A percentile compares a stretch with the other conserved stretches of the same genome.
Conservation (phyloP, 2,113 vertebrate genomes). For the Trogon melanurus region DNA sequence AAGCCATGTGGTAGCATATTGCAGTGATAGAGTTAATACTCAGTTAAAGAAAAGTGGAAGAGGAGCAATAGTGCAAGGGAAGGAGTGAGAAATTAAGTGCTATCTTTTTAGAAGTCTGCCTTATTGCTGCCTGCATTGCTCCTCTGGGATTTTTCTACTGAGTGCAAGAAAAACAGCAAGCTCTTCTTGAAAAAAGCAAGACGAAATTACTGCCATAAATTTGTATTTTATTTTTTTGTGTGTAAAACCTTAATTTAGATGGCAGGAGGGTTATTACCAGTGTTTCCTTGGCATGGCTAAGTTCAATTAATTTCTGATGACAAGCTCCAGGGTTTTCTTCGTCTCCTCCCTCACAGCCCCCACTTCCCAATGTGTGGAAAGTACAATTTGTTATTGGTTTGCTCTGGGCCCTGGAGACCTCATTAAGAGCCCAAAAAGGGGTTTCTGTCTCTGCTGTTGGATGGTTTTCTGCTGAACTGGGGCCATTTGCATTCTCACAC, state of each 20-base stretch:
- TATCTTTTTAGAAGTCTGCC: slow-evolving; percentile 76
- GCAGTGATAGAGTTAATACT: slow-evolving; percentile 67
- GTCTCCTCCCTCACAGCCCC: background rate
- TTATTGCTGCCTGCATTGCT: slow-evolving; percentile 78
- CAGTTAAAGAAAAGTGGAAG: slow-evolving; percentile 62
- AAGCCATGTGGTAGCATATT: slow-evolving; percentile 4
- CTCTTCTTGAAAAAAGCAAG: slow-evolving; percentile 76
- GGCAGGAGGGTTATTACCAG: slow-evolving; percentile 72
- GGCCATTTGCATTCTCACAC: slow-evolving; percentile 68
- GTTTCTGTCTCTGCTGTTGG: slow-evolving; percentile 66
- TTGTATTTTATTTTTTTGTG: slow-evolving; percentile 53
- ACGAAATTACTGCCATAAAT: slow-evolving; percentile 80
- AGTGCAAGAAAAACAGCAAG: slow-evolving; percentile 76
- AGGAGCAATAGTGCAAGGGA: slow-evolving; percentile 62
- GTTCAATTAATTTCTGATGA: slow-evolving; percentile 80
- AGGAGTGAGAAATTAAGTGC: slow-evolving; percentile 77
- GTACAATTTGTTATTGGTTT: slow-evolving; percentile 77
- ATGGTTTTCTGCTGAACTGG: slow-evolving; percentile 61
- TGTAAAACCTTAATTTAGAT: slow-evolving; percentile 79
- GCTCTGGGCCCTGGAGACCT: slow-evolving; percentile 80
- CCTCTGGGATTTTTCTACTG: slow-evolving; percentile 76
- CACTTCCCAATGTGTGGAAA: slow-evolving; percentile 52
- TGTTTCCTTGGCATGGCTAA: slow-evolving; percentile 74
- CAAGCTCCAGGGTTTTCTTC: slow-evolving; percentile 63
- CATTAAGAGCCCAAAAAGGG: slow-evolving; percentile 75